Evolutionary conservation across 2,888 invertebrate species (phyloP), one percentile per base, ranked within the genome.

Genomic region (Drosophila suboccidentalis): DNA sequence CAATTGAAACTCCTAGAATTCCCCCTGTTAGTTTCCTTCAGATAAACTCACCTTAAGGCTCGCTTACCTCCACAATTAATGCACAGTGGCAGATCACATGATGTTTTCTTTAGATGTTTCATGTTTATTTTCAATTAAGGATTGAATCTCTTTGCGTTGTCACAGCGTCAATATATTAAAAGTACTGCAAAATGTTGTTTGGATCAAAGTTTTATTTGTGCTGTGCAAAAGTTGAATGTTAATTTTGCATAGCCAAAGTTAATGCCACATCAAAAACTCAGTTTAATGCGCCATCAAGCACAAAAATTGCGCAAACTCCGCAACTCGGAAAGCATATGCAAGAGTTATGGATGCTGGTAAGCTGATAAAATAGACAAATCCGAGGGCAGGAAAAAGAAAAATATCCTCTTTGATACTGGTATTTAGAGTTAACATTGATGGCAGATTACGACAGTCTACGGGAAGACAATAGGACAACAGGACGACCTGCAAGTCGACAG

Each of bases 111-210:
- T 57, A 43, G 38, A 51, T 62, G 47, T 64, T 36, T 51, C 58
- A 36, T 90, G 79, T 87, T 90, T 84, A 82, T 87, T 89, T 90
- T 90, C 80, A 82, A 89, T 86, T 90, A 89, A 66, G 72, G 68
- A 75, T 80, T 88, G 74, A 74, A 19, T 68, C 53, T 67, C 41
- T 71, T 26, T 1, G 13, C 26, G 26, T 17, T 15, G 38, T 11
- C 38, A n/a, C 19, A 15, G 13, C 32, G 6, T 29, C 5, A 11
- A 46, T 17, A 43, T 26, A 32, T 49, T 15, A 50, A 50, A 39
- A 51, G 51, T 13, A 26, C 34, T 2, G 15, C 6, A 17, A 41
- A 26, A 39, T 22, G 38, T 38, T 41, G 15, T 36, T 32, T 46
- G 41, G 22, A 11, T 22, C 4, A 54, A 57, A 59, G 51, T 49